Evolutionary conservation across 2,797 vertebrate species (phyloP), one percentile per base, ranked within the genome.

Genomic region (Muscicapa comitata): DNA sequence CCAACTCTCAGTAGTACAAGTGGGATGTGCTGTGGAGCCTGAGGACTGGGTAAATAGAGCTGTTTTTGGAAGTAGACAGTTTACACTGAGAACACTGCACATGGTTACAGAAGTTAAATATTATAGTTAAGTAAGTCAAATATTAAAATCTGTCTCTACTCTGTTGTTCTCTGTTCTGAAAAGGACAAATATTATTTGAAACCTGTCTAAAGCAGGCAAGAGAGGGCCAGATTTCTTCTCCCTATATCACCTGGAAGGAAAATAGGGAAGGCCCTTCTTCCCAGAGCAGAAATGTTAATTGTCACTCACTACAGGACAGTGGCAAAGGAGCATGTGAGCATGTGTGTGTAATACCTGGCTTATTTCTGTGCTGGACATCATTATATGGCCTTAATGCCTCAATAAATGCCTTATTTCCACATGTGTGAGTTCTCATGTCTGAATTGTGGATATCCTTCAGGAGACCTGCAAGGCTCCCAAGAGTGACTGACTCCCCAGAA

Each of bases 121-220:
- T 77, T 84, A 66, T 72, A 65, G 58, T 50, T 40, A 45, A 33
- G 0, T 7, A 66, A 80, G 42, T 62, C 33, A 63, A 79, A 90
- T 73, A 92, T 48, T 68, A 88, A 90, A 91, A 57, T 50, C 78
- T 86, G 85, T 40, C 72, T 88, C 75, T 33, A 3, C 24, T 67
- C 68, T 62, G 35, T 77, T 93, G 79, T 81, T 71, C 63, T 80
- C 58, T 17, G 28, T 15, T 35, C 33, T 85, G 23, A 45, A 53
- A 77, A 81, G 65, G 35, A 71, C 74, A 65, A 68, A 35, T 29
- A 33, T 7, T 83, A 35, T 37, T 74, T 65, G 53, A 80, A 88
- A 80, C 10, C n/a, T 47, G 26, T 17, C 54, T 45, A 23, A 14
- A 73, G 47, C 63, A 73, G 37, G 53, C 61, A 82, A 67, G 21